Conservation (phyloP, 1,140 invertebrate species). For the Brachionus koreanus region DNA sequence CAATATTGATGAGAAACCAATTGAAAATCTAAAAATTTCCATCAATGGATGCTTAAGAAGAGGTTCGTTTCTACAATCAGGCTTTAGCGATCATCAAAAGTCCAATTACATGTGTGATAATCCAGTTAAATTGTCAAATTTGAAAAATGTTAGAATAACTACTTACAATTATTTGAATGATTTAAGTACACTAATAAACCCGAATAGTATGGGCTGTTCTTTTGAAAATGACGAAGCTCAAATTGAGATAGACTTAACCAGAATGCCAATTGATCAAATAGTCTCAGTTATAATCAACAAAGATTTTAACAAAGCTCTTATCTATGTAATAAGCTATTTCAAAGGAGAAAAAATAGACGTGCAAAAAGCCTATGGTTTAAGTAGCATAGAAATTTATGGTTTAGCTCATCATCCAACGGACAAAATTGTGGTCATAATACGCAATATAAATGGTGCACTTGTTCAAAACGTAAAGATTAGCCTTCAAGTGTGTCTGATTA, state of each 20-base stretch:
- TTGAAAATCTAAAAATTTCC: background rate
- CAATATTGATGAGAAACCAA: background rate
- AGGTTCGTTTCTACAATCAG: background rate
- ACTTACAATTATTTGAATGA: background rate
- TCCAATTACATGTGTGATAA: background rate
- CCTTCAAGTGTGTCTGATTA: background rate
- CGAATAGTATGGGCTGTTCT: background rate
- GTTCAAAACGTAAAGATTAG: background rate
- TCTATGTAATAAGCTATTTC: background rate
- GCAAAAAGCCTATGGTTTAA: background rate
- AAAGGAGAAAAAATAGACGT: background rate
- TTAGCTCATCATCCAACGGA: background rate
- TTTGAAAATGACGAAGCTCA: background rate
- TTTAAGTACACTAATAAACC: background rate
- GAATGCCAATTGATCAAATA: background rate
- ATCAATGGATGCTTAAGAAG: background rate
- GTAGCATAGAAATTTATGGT: background rate
- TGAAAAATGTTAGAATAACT: background rate
- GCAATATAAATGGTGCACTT: background rate
- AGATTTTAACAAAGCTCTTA: background rate
- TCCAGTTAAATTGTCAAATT: background rate
- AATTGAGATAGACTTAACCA: background rate
- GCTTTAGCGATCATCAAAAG: background rate
- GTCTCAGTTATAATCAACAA: background rate
- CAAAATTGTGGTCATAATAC: constrained; percentile 8